Base-by-base conservation (phyloP, 2,113 vertebrate genomes). In the Trogon surrucura region DNA sequence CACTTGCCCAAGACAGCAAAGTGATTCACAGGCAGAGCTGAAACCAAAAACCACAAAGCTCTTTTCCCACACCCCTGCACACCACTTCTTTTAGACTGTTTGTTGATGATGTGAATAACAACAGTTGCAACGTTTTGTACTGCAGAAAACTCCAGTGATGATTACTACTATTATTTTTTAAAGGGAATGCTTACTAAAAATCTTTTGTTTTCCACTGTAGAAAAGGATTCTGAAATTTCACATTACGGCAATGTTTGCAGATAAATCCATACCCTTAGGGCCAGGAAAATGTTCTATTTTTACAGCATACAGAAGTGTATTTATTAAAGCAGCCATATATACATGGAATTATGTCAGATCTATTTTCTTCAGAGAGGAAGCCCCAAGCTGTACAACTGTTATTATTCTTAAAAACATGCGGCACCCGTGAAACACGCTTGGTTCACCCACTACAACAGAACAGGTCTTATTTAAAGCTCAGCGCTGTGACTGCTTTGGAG, bases 11-110 rank as follows among this genome's bases (percentile, higher is more conserved):
- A 82, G 88, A 92, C 91, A 94, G 88, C 77, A 81, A 95, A 97
- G 92, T 97, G 96, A 96, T 94, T 97, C 96, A 96, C 86, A 95
- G 91, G 86, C 91, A 92, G 86, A 92, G 92, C 54, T 95, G 93
- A 94, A 94, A 94, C 83, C 23, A 0, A 96, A 96, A 96, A 94
- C 96, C 96, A 96, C 95, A 95, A 67, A 92, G 91, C 47, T 94
- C 91, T 96, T 92, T 97, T 96, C 96, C 96, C 96, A 97, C 96
- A 96, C 96, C 96, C 96, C 93, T 96, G 93, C 95, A 95, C 91
- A 96, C 93, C 95, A 91, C 92, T 96, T 92, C 95, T 94, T 92
- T 61, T 67, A 72, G 80, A 9, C 70, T 96, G 73, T 87, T 96
- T 96, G 93, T 92, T 91, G 92, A 90, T 41, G 72, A 92, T 93